Evolutionary conservation across 2,797 vertebrate species (phyloP).

Genomic region (Perodicticus potto): DNA sequence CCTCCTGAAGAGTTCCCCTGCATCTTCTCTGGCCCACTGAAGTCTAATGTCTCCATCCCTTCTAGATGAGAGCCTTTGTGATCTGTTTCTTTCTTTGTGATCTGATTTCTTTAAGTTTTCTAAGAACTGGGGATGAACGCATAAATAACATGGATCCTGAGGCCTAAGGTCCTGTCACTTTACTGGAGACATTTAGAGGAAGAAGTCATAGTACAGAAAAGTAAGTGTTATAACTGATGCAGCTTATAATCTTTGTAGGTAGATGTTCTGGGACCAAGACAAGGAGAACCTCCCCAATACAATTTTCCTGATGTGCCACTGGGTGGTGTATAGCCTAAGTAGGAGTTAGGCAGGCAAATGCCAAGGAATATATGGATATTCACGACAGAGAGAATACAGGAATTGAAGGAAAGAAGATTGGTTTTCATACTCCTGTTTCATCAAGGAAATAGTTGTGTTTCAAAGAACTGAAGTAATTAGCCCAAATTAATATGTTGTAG

Average conservation of each 20-base stretch:
- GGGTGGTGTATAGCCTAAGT: neutral
- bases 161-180: neutral
- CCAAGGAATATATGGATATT: neutral
- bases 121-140: neutral
- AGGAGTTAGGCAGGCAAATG: neutral
- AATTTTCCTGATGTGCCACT: neutral
- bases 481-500: neutral
- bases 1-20: neutral
- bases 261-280: neutral
- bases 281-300: neutral
- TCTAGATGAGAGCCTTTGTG: neutral
- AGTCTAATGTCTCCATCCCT: neutral
- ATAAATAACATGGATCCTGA: neutral
- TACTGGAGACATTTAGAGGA: neutral
- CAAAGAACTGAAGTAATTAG: slow-evolving; percentile 12
- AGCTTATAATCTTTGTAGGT: neutral
- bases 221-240: neutral
- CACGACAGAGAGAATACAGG: neutral
- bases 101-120: slow-evolving; percentile 20
- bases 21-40: neutral
- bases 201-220: neutral
- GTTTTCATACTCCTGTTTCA: neutral
- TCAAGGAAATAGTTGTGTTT: slow-evolving; percentile 20
- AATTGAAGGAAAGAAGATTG: neutral
- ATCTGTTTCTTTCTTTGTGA: too few relatives aligned